Conservation (phyloP, 2,797 vertebrate genomes). For the Arremon brunneinucha region DNA sequence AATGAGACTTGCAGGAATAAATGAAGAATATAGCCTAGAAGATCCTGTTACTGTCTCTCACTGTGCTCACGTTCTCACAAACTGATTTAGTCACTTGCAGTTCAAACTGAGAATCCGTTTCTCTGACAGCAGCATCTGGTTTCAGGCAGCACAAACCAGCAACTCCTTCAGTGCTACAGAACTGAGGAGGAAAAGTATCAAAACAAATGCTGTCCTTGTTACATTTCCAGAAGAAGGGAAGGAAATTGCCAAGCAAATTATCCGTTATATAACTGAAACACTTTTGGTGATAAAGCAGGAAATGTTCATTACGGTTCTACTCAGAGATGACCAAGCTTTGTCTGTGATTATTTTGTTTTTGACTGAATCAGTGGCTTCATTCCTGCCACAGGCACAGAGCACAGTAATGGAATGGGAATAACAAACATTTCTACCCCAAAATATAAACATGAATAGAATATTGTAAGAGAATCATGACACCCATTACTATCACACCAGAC, state of each 20-base stretch:
- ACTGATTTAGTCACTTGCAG: neutral
- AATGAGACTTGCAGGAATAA: neutral
- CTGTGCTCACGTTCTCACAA: neutral
- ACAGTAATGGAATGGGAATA: neutral
- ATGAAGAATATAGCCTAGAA: neutral
- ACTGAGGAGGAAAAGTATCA: neutral
- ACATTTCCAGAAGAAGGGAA: neutral
- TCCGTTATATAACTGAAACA: rapidly evolving
- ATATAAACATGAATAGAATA: neutral
- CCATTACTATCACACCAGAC: neutral
- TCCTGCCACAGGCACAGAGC: neutral
- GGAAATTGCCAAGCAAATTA: neutral
- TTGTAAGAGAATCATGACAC: neutral
- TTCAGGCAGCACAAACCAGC: neutral
- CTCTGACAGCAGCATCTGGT: neutral
- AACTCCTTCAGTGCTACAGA: neutral
- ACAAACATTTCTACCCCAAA: neutral
- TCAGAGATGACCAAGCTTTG: neutral
- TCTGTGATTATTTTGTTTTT: neutral
- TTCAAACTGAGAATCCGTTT: neutral
- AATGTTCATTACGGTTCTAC: neutral
- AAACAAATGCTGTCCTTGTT: neutral
- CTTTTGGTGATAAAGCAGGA: neutral
- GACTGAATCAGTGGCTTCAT: neutral
- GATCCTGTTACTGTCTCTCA: neutral